Conservation (phyloP, 2,888 invertebrate species). For the Napeogenes inachia region DNA sequence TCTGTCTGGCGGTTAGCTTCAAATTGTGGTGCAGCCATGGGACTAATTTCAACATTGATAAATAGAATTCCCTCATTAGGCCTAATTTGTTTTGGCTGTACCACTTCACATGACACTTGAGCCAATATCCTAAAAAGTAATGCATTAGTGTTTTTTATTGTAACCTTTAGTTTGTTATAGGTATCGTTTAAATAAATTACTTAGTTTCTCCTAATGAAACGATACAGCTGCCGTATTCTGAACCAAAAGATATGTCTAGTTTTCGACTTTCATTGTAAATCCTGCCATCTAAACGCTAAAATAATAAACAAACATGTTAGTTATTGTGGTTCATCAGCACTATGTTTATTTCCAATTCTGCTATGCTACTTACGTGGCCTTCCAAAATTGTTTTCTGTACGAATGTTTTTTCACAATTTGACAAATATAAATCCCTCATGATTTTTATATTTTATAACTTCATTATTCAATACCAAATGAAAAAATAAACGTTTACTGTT, state of each 20-base stretch:
- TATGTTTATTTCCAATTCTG: background rate
- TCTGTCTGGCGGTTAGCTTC: constrained; percentile 87
- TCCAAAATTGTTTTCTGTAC: constrained; percentile 80
- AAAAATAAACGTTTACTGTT: constrained; percentile 6
- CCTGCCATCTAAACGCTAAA: constrained; percentile 89
- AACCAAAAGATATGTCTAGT: constrained; percentile 84
- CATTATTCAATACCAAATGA: background rate
- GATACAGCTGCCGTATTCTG: constrained; percentile 89
- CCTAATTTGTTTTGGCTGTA: constrained; percentile 88
- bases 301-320: constrained; percentile 26
- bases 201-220: constrained; percentile 88
- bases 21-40: constrained; percentile 91
- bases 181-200: constrained; percentile 57
- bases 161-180: background rate
- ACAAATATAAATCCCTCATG: constrained; percentile 81
- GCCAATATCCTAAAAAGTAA: constrained; percentile 83
- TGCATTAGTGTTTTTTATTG: background rate
- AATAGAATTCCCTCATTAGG: constrained; percentile 93
- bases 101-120: constrained; percentile 92
- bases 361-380: constrained; percentile 75
- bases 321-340: background rate
- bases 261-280: constrained; percentile 84
- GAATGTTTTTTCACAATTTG: constrained; percentile 85
- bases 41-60: constrained; percentile 91
- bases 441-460: constrained; percentile 25